phyloP scores from a whole-genome alignment of 2,113 vertebrate genomes.

The Strix uralensis region DNA sequence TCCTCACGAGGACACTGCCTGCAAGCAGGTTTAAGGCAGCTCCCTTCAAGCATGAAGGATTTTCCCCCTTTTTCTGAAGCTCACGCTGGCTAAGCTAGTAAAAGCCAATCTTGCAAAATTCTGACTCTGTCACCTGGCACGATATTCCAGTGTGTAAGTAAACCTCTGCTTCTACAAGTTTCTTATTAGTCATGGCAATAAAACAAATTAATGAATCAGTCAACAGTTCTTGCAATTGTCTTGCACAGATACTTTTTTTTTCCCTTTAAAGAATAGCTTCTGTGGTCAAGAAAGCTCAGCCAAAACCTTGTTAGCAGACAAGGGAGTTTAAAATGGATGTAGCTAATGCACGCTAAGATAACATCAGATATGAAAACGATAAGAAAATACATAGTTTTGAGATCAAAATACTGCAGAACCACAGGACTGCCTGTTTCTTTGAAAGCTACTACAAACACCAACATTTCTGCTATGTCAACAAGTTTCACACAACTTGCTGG shows the following conservation, averaged over 20 bases:
- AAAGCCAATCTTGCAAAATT: background rate
- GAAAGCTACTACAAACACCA: background rate
- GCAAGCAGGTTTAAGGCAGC: background rate
- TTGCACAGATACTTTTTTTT: background rate
- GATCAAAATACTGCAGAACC: background rate
- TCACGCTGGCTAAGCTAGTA: background rate
- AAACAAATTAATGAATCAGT: background rate
- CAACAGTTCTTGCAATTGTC: background rate
- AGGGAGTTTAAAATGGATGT: background rate
- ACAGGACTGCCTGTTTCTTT: background rate
- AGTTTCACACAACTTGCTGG: accelerated
- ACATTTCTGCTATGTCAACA: accelerated
- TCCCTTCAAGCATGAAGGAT: background rate
- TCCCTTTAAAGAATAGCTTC: background rate
- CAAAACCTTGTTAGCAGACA: background rate
- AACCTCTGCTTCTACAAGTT: background rate
- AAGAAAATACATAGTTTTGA: background rate
- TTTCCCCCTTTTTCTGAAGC: background rate
- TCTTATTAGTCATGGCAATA: background rate
- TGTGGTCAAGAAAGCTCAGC: background rate
- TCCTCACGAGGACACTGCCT: background rate
- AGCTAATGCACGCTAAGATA: background rate
- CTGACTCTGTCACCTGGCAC: background rate
- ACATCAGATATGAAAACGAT: background rate
- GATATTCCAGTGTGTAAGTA: background rate